Base-by-base conservation (phyloP, 2,797 vertebrate species). In the Pangasius djambal region DNA sequence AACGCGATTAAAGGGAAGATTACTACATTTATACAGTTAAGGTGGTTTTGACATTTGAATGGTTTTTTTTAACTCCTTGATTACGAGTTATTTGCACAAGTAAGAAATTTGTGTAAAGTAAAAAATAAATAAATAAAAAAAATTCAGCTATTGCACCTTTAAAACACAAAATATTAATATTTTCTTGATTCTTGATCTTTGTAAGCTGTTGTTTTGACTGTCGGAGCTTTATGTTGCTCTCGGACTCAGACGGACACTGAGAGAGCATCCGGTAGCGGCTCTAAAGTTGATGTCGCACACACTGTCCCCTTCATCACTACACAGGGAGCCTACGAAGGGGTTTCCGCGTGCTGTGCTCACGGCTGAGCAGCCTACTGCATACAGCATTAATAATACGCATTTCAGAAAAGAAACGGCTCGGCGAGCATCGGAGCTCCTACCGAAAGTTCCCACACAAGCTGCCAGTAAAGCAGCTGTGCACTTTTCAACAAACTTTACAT, bases 221-320 rank as follows among this genome's bases (percentile, higher is more conserved):
- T 20, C 15, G 10, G 88, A 90, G 90, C 90, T 88, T 88, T 90
- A 89, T 87, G 91, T 92, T 93, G 90, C 89, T 88, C 88, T 92
- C 74, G 20, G 55, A 65, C 86, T 86, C 85, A 74, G 85, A 91
- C 52, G 0, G 79, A 88, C 37, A 75, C 90, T 25, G 65, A 91
- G 77, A 91, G 87, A 86, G 89, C 83, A 93, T 92, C 90, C 88
- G 88, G 89, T 89, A 91, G 69, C 57, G 22, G 91, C 87, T 87
- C 91, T 85, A 31, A 44, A 63, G 78, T 83, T 84, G 44, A 70
- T 92, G 22, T 92, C 20, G 85, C 91, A 91, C 87, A 50, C 89
- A 48, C 84, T 28, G 65, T 83, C 37, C 79, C 90, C 92, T 87
- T 85, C 87, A 89, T 25, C 52, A 44, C 91, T 85, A 91, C 79